phyloP scores from a whole-genome alignment of 1,140 invertebrate species.

The Nephila pilipes region DNA sequence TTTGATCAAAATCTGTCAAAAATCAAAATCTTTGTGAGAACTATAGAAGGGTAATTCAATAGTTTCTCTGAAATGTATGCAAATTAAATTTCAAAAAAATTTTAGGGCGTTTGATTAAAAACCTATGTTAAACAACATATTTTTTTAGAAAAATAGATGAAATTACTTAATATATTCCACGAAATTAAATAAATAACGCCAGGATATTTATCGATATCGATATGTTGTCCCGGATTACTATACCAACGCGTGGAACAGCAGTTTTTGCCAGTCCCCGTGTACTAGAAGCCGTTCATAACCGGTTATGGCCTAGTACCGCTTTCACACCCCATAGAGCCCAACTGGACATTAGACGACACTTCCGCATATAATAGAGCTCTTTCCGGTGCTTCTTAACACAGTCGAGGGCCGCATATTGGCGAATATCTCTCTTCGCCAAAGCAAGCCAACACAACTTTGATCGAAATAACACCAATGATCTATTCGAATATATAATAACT shows the following conservation, averaged over 20 bases:
- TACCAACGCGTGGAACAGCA: not conserved
- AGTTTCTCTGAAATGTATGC: too few species aligned
- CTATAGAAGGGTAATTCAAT: too few species aligned
- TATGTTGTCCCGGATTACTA: not conserved
- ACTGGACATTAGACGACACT: conserved; percentile 66
- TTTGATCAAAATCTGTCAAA: too few species aligned
- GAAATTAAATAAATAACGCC: too few species aligned
- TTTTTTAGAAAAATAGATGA: too few species aligned
- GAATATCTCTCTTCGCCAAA: not conserved
- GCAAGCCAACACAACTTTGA: not conserved
- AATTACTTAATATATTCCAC: too few species aligned
- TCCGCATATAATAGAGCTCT: conserved; percentile 55
- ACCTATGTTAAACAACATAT: too few species aligned
- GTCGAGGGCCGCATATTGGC: not conserved
- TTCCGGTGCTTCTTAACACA: not conserved
- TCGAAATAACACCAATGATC: not conserved
- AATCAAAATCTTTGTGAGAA: too few species aligned
- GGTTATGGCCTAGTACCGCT: conserved; percentile 61
- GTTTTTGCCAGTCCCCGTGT: conserved; percentile 45
- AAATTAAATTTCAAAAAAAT: too few species aligned
- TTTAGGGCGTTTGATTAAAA: too few species aligned
- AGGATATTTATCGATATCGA: too few species aligned
- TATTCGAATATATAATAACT: too few species aligned
- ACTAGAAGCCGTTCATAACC: conserved; percentile 44
- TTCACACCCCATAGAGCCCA: conserved; percentile 70